A percentile compares a stretch with the other conserved stretches of the same genome.
phyloP scores from a whole-genome alignment of 1,140 invertebrate genomes.

The Saccostrea echinata region DNA sequence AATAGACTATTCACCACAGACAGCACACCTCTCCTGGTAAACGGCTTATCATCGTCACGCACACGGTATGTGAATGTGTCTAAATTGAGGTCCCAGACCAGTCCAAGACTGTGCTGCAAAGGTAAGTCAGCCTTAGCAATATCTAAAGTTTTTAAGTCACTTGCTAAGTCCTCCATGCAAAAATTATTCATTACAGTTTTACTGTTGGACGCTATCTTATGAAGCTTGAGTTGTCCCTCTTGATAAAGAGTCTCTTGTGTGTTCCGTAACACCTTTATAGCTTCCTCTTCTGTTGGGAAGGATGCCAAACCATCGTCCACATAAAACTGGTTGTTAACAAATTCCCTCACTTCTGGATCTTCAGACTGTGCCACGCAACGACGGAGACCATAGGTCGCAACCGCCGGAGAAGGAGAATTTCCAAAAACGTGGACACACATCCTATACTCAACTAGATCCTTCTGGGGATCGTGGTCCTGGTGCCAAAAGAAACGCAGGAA shows the following conservation, averaged over 20 bases:
- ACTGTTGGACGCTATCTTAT: conserved; percentile 39
- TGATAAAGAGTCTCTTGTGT: neutral
- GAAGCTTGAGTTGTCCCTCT: conserved; percentile 8
- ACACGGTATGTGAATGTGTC: neutral
- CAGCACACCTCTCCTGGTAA: neutral
- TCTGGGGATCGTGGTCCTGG: conserved; percentile 36
- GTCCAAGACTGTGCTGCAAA: neutral
- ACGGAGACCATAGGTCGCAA: conserved; percentile 48
- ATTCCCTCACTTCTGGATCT: neutral
- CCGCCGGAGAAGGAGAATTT: conserved; percentile 52
- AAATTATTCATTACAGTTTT: neutral
- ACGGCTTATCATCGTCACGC: neutral
- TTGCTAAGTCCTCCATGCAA: neutral
- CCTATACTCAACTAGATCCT: conserved; percentile 40
- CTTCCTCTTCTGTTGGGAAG: neutral
- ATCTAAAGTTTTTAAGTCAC: neutral
- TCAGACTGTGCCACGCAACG: neutral
- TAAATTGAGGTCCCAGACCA: neutral
- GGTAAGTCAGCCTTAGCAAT: neutral
- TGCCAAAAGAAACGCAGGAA: conserved; percentile 48
- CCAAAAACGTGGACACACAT: conserved; percentile 58
- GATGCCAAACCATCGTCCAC: conserved; percentile 48
- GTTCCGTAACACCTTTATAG: neutral
- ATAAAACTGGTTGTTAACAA: conserved; percentile 37
- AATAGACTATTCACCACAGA: neutral